Evolutionary conservation across 2,797 vertebrate genomes (phyloP).

Genomic region (Iguana delicatissima): DNA sequence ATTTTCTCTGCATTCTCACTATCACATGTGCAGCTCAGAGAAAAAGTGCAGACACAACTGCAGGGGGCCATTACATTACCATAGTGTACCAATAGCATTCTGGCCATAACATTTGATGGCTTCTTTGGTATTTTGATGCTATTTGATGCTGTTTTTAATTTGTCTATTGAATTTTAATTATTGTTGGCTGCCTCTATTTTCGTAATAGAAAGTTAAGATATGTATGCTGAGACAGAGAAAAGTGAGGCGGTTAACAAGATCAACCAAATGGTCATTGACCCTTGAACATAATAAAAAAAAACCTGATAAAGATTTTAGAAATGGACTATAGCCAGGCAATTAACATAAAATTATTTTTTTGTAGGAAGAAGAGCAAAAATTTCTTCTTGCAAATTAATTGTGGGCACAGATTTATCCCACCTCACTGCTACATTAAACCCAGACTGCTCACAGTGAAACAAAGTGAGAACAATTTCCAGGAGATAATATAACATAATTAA

Average conservation of each 20-base stretch:
- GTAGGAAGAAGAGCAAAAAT: background rate
- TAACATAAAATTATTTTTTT: background rate
- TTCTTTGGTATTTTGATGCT: background rate
- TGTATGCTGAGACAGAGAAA: background rate
- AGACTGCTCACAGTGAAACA: background rate
- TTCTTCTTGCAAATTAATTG: background rate
- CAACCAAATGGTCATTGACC: background rate
- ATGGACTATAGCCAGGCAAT: background rate
- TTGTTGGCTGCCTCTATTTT: background rate
- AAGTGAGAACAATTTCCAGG: background rate
- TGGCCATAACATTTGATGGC: background rate
- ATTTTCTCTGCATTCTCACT: no score
- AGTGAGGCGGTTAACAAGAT: background rate
- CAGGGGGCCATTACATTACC: no score
- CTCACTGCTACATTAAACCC: background rate
- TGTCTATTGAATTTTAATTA: background rate
- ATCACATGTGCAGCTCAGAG: no score
- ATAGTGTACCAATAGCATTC: no score
- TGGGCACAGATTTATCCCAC: background rate
- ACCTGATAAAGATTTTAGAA: background rate
- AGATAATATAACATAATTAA: constrained; percentile 8
- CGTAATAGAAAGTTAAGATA: background rate
- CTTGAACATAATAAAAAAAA: background rate
- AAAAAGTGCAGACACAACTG: no score
- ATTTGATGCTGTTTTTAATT: background rate